Evolutionary conservation across 2,113 vertebrate species (phyloP), one percentile per base, ranked within the genome.

Genomic region (Acrocephalus kingi): DNA sequence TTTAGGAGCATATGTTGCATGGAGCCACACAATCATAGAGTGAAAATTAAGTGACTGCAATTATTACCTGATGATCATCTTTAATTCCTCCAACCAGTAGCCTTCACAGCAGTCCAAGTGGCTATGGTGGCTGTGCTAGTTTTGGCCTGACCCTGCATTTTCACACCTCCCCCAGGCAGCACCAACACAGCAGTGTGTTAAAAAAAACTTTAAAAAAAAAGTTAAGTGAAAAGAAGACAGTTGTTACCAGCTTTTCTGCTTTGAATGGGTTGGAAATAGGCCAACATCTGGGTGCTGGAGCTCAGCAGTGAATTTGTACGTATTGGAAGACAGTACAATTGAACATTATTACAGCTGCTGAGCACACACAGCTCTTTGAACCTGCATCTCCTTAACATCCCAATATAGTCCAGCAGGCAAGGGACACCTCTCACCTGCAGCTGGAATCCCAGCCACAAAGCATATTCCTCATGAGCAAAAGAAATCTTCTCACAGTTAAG

Each of bases 11-110:
- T 28, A 49, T 6, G 15, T 45, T 52, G 43, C 1, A 1, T 1
- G 8, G 41, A 89, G n/a, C 22, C 48, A 76, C 17, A 37, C 0
- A 0, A 45, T 25, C 30, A 56, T 1, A 0, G 31, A 81, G 51
- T 30, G 37, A 62, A 86, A 94, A 86, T 45, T 19, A 55, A 51
- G 52, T 30, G 55, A 28, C 59, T 49, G 55, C 18, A 37, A 9
- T 18, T 69, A 13, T 21, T 73, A 75, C 49, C 49, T 31, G n/a
- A 67, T 15, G 13, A 18, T 79, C 37, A 54, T 39, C 46, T 81
- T 63, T 11, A 58, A 74, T 49, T 72, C 48, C 35, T 13, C 22
- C n/a, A 71, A 27, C 9, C 55, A 51, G 18, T 39, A 77, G 25
- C 3, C 30, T 31, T 66, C 78, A 49, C 11, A 61, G 66, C 37